Conservation (phyloP, 1,140 invertebrate genomes). For the Drosophila malerkotliana region DNA sequence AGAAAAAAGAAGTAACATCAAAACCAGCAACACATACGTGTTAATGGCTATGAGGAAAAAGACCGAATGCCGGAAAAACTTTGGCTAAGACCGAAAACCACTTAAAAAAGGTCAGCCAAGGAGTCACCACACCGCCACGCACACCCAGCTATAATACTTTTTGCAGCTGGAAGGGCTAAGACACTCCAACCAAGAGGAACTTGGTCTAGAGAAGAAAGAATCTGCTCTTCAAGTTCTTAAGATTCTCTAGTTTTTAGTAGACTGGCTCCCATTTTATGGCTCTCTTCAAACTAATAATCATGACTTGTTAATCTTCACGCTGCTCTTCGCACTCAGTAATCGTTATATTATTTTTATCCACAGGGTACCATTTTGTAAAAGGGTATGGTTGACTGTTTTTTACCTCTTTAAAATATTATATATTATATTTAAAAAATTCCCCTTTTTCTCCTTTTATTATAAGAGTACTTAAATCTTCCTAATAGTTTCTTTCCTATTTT, state of each 20-base stretch:
- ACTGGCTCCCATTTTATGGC: slow-evolving; percentile 7
- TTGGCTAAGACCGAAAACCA: slow-evolving; percentile 43
- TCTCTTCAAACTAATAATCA: slow-evolving; percentile 72
- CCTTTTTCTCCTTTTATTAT: neutral
- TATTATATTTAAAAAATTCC: neutral
- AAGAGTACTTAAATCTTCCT: neutral
- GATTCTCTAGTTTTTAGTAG: slow-evolving; percentile 3
- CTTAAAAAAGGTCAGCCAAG: slow-evolving; percentile 49
- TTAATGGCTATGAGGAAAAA: slow-evolving; percentile 8
- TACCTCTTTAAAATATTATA: neutral
- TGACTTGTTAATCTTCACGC: slow-evolving; percentile 79
- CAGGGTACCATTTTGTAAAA: neutral
- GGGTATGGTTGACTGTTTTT: neutral
- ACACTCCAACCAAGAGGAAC: slow-evolving; percentile 17
- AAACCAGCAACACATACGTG: slow-evolving; percentile 29
- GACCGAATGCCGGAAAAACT: slow-evolving; percentile 44
- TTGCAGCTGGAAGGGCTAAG: slow-evolving; percentile 9
- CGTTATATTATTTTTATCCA: neutral
- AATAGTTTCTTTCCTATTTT: neutral
- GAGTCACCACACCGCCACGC: slow-evolving; percentile 8
- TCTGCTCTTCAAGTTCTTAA: slow-evolving; percentile 12
- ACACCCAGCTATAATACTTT: neutral
- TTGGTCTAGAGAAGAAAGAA: slow-evolving; percentile 10
- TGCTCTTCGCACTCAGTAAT: slow-evolving; percentile 45
- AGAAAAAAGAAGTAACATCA: slow-evolving; percentile 17